Evolutionary conservation across 2,888 invertebrate species (phyloP).

Genomic region (Helobdella robusta): DNA sequence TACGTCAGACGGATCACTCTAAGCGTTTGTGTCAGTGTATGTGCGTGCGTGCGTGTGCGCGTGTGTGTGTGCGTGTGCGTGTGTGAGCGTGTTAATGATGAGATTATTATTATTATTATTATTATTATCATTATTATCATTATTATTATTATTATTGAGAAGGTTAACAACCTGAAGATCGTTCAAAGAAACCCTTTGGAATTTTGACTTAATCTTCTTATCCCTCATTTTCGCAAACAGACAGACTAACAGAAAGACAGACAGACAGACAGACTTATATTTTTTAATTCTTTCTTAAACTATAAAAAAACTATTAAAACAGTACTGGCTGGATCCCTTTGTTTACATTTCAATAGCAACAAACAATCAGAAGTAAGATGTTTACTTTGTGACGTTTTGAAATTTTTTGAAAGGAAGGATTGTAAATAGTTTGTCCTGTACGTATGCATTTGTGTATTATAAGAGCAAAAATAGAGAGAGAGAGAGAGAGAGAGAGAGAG

Average conservation of each 20-base stretch:
- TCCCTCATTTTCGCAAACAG: neutral
- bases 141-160: neutral
- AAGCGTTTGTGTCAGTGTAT: neutral
- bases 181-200: neutral
- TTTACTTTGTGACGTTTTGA: neutral
- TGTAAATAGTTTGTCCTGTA: no score
- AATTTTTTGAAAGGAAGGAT: no score
- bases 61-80: constrained; percentile 3
- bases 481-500: no score
- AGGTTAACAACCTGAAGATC: neutral
- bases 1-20: constrained; percentile 21
- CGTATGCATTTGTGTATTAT: no score
- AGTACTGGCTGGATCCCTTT: no score
- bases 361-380: neutral
- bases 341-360: no score
- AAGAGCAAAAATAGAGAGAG: no score
- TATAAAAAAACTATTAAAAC: no score
- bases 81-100: neutral
- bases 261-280: neutral
- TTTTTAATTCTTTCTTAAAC: no score
- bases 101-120: no score
- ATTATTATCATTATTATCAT: neutral
- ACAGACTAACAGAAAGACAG: neutral
- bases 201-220: neutral
- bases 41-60: constrained; percentile 4